Evolutionary conservation across 2,888 invertebrate genomes (phyloP).

Genomic region (Dyspetes luteomarginatus): DNA sequence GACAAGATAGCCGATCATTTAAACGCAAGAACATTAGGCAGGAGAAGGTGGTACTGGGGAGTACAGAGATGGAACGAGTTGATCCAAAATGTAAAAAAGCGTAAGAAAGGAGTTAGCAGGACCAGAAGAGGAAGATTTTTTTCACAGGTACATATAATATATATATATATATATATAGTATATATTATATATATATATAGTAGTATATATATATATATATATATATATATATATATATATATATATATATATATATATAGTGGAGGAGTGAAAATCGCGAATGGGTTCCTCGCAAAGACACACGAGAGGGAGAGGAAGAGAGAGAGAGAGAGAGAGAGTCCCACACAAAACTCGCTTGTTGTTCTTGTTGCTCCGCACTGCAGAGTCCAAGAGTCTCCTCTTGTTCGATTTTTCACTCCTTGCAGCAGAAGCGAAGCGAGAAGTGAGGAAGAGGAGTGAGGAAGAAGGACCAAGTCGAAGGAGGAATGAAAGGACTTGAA

Average conservation of each 20-base stretch:
- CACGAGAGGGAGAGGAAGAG: slow-evolving; percentile 8
- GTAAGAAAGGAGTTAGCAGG: slow-evolving; percentile 2
- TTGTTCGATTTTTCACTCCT: slow-evolving; percentile 73
- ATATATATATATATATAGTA: not conserved
- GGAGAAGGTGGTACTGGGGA: not conserved
- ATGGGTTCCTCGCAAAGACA: no score
- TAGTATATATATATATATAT: not conserved
- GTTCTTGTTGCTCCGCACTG: slow-evolving; percentile 67
- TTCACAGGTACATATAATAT: not conserved
- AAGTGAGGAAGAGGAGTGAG: slow-evolving; percentile 48
- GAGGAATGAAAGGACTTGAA: slow-evolving; percentile 43
- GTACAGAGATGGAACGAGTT: slow-evolving; percentile 30
- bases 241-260: not conserved
- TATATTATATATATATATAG: no score
- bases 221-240: not conserved
- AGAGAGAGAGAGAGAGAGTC: slow-evolving; percentile 9
- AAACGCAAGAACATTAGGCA: slow-evolving; percentile 43
- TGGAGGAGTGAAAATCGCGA: not conserved
- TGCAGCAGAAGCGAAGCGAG: slow-evolving; percentile 46
- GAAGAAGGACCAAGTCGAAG: slow-evolving; percentile 33
- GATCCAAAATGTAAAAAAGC: not conserved
- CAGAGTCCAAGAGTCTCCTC: slow-evolving; percentile 61
- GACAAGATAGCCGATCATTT: slow-evolving; percentile 31
- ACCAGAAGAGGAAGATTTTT: not conserved
- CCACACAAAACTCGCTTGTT: slow-evolving; percentile 43